Evolutionary conservation across 2,113 vertebrate genomes (phyloP), one percentile per base, ranked within the genome.

Genomic region (Clinocottus analis): DNA sequence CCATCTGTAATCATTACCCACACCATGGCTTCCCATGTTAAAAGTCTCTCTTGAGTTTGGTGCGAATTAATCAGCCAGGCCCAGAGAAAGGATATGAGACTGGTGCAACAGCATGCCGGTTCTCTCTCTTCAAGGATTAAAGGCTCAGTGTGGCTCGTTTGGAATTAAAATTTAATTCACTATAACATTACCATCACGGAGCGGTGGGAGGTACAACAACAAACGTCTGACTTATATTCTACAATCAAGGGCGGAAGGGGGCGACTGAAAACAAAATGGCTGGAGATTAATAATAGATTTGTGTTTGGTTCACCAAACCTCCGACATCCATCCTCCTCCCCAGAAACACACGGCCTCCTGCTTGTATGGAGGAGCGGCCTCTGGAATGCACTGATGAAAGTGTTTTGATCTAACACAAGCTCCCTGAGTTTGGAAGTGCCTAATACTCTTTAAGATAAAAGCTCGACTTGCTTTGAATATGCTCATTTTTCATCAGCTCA

Each of bases 401-500:
- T 71, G 73, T 78, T 81, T 63, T 65, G 72, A 64, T 79, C 83
- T 79, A 51, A 27, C 59, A 33, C 45, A 59, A 76, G 63, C 55
- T 75, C 49, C 73, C 29, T 80, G 59, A 62, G 58, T 85, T 87
- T 70, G 35, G 31, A 59, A 84, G 76, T 75, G 72, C 78, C 66
- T 86, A 85, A 92, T 86, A 84, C 79, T 82, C 82, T 56, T 56
- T 56, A 6, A 88, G 85, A 93, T 91, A 84, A 90, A 88, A 91
- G 73, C 72, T 83, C 21, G 17, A 65, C 85, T 87, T 85, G 80
- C 83, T 84, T 89, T 85, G 67, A 87, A 87, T 86, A 79, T 79
- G 79, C 83, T 88, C 63, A 87, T 91, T 91, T 92, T 90, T 89
- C 85, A 92, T 88, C 88, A 84, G 72, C 75, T 90, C 86, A 89